Base-by-base conservation (phyloP, 2,888 invertebrate genomes). In the Diarsia brunnea region DNA sequence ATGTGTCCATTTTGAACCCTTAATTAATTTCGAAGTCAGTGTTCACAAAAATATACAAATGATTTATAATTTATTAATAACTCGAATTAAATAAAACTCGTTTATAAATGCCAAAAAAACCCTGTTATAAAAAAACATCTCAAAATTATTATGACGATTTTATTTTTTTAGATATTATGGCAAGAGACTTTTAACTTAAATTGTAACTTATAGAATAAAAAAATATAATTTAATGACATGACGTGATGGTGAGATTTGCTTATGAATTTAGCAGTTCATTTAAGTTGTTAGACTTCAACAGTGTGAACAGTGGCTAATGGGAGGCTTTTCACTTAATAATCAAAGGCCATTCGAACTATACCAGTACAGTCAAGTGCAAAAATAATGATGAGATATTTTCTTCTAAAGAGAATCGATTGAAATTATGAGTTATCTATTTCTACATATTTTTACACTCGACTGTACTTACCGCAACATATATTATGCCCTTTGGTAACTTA, bases 61-160 rank as follows among this genome's bases (percentile, higher is more conserved):
- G 2, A 69, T 58, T 66, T 55, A 70, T 27, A 55, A 64, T 51
- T 43, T 45, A 71, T 71, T 16, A 70, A 69, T 49, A 65, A 24
- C 10, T 75, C n/a, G 7, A 68, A 67, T 69, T 27, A 73, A 63
- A 79, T 65, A 69, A 31, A 70, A 63, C 16, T 81, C 58, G 16
- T 63, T n/a, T 63, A 65, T 80, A 82, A 86, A 88, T 87, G 86
- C 82, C 79, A 43, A 75, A 75, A 58, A 72, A 63, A 85, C 88
- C 88, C 84, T 87, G 88, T 70, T 84, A 38, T 60, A 49, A 69
- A 73, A 4, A 72, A 63, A 70, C 31, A 31, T 11, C 21, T 61
- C 31, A 79, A 73, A 69, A 69, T 69, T 79, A 79, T 75, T 82
- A 84, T 79, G 82, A 70, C 73, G 60, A 60, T 55, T 53, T 69